Conservation (phyloP, 2,113 vertebrate genomes). For the Spizaetus ornatus region DNA sequence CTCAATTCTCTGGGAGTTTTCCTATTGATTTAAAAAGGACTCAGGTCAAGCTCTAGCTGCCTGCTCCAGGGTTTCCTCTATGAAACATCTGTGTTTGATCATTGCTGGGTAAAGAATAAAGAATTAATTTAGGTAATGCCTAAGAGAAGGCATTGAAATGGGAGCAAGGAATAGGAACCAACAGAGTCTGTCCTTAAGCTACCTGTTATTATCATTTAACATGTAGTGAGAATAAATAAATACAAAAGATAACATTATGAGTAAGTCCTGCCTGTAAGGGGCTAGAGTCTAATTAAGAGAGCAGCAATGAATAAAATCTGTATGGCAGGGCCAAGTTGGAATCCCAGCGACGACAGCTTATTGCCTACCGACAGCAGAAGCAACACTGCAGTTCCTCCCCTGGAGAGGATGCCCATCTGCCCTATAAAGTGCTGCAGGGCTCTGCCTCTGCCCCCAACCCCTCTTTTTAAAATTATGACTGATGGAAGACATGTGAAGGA, state of each 20-base stretch:
- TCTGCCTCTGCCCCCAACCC: accelerated
- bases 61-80: background rate
- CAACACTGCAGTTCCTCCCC: background rate
- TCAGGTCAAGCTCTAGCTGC: background rate
- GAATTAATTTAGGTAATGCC: background rate
- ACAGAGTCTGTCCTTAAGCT: background rate
- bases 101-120: background rate
- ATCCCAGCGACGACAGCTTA: accelerated
- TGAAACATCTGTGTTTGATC: background rate
- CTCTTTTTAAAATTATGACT: background rate
- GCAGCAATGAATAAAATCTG: background rate
- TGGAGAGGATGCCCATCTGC: too few species aligned
- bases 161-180: background rate
- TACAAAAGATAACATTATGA: background rate
- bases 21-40: background rate
- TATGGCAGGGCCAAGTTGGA: too few species aligned
- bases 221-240: background rate
- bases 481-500: background rate
- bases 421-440: background rate
- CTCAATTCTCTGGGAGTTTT: background rate
- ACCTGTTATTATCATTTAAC: background rate
- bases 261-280: background rate
- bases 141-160: background rate
- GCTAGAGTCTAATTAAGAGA: background rate
- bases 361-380: accelerated